Evolutionary conservation across 2,113 vertebrate genomes (phyloP), one percentile per base, ranked within the genome.

Genomic region (Dasypus novemcinctus): DNA sequence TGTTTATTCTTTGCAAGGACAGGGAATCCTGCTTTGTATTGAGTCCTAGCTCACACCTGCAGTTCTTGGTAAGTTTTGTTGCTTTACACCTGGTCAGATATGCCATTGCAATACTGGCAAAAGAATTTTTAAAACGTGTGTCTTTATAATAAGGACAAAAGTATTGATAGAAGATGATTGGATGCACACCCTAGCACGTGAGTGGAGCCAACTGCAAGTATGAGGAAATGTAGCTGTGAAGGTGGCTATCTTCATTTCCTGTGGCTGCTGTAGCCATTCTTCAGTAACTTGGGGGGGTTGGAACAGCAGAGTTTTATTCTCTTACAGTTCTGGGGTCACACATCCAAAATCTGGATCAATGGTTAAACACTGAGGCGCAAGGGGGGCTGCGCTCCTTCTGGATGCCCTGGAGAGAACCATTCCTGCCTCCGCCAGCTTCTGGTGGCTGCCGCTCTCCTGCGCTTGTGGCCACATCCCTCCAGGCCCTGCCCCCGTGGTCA

Each of bases 341-440:
- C 14, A 17, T 31, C 33, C 80, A 29, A 41, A 36, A 41, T 4
- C n/a, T 23, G 7, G 23, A 11, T 27, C 29, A 1, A 23, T 6
- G 20, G 36, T 23, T 59, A 12, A 17, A 64, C 21, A 43, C 13
- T n/a, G 23, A 46, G 36, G 12, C 0, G 4, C 54, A 14, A 0
- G 57, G 43, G 43, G 23, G 2, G 8, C 0, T 15, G 72, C 0
- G 3, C 46, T 29, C 18, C 12, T 43, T 43, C 4, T 9, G 20
- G 57, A 66, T 20, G 27, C 18, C 23, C 33, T 9, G n/a, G 68
- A 18, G 21, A 33, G 27, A n/a, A 6, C 33, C 9, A 2, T 3
- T 83, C 5, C 21, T 5, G 23, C 23, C 57, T 31, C 21, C 5
- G n/a, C 4, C 3, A 5, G 46, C 21, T 38, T 11, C 57, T 49